These are phyloP conservation scores for Myioborus miniatus DNA, from an alignment of 2,797 vertebrate genomes.

Conservation along the genomic window DNA sequence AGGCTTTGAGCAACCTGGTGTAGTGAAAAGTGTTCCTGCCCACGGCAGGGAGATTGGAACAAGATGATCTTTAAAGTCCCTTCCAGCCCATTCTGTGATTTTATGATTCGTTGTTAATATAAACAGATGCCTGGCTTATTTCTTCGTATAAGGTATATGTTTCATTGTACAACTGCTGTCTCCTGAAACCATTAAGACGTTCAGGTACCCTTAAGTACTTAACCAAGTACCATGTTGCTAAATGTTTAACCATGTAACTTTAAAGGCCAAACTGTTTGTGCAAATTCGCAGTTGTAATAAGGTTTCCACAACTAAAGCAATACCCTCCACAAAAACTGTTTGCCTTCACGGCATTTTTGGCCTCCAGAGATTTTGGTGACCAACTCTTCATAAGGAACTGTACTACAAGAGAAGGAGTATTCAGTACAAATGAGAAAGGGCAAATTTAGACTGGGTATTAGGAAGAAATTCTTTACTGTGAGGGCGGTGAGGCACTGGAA, in stretches of 20 bases:
- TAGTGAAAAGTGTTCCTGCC: not conserved
- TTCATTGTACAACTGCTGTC: not conserved
- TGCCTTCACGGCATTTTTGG: rapidly evolving
- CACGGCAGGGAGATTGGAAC: not conserved
- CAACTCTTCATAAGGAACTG: not conserved
- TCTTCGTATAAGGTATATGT: rapidly evolving
- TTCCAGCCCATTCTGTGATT: not conserved
- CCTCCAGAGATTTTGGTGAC: no score
- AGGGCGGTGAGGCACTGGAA: not conserved
- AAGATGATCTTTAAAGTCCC: not conserved
- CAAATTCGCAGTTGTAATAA: not conserved
- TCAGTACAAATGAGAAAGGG: not conserved
- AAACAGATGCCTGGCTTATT: no score
- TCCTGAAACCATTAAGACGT: rapidly evolving
- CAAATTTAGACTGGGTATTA: no score
- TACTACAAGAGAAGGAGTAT: not conserved
- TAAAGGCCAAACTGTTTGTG: rapidly evolving
- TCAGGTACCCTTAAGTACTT: not conserved
- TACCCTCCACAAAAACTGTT: rapidly evolving
- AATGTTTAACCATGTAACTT: not conserved
- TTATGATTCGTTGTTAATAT: not conserved
- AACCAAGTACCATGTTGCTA: rapidly evolving
- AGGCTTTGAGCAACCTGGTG: not conserved
- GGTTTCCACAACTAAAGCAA: rapidly evolving
- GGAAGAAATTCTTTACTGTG: not conserved